Evolutionary conservation across 2,113 vertebrate genomes (phyloP).

Genomic region (Cheirogaleus medius): DNA sequence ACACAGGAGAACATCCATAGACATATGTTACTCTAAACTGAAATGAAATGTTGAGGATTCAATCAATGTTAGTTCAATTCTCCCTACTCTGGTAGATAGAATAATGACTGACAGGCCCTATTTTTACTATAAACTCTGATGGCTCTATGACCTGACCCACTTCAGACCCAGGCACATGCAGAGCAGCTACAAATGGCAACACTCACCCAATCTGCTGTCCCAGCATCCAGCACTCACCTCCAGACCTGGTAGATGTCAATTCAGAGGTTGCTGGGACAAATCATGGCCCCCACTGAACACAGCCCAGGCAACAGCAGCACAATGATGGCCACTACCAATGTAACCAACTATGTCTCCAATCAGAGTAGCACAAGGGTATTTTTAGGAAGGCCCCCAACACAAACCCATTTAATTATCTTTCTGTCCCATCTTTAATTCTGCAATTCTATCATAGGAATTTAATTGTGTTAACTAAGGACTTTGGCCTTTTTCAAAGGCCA

Average conservation of each 20-base stretch:
- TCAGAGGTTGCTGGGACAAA: background rate
- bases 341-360: constrained; percentile 2
- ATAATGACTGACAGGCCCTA: background rate
- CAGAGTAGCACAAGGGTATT: background rate
- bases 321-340: background rate
- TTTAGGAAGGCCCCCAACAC: background rate
- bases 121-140: constrained; percentile 5
- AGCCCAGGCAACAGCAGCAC: background rate
- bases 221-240: background rate
- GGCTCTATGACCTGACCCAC: background rate
- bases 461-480: background rate
- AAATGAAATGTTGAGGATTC: constrained; percentile 30
- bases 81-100: background rate
- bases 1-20: background rate
- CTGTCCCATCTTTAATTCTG: background rate
- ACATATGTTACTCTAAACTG: background rate
- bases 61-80: background rate
- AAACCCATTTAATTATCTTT: background rate
- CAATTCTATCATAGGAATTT: background rate
- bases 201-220: background rate
- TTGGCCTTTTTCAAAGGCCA: background rate
- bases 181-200: background rate
- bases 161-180: background rate
- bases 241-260: background rate
- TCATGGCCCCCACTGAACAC: background rate